Conservation (phyloP, 2,888 invertebrate species). For the Plagodis dolabraria region DNA sequence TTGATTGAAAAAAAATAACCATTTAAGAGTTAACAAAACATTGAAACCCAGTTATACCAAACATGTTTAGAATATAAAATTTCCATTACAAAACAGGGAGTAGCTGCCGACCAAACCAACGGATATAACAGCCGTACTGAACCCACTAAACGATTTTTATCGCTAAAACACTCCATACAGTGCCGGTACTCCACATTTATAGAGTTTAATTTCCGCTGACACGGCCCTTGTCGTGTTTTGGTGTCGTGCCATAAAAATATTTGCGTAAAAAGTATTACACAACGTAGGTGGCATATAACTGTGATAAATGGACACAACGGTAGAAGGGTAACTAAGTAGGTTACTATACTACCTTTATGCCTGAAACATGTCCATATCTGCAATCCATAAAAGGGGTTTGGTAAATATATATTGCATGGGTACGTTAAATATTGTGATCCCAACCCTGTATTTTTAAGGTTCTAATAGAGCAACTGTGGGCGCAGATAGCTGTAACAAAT, state of each 20-base stretch:
- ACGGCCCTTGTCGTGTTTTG: slow-evolving; percentile 37
- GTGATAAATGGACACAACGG: slow-evolving; percentile 41
- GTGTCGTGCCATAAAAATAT: slow-evolving; percentile 37
- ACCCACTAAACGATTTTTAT: slow-evolving; percentile 23
- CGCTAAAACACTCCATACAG: slow-evolving; percentile 23
- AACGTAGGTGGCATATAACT: slow-evolving; percentile 41
- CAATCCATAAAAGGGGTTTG: slow-evolving; percentile 35
- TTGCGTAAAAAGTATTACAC: slow-evolving; percentile 40
- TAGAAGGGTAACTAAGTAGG: slow-evolving; percentile 38
- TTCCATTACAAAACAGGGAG: no score
- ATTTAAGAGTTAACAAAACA: no score
- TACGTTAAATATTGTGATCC: slow-evolving; percentile 37
- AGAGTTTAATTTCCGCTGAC: slow-evolving; percentile 45
- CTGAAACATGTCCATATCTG: slow-evolving; percentile 37
- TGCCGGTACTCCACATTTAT: slow-evolving; percentile 35
- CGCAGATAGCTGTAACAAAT: slow-evolving; percentile 26
- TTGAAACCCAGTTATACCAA: background rate
- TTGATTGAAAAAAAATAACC: no score
- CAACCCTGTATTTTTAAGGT: slow-evolving; percentile 30
- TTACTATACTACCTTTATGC: slow-evolving; percentile 34
- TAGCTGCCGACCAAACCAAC: no score
- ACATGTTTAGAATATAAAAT: background rate
- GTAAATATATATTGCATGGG: slow-evolving; percentile 35
- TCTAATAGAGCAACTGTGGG: slow-evolving; percentile 28
- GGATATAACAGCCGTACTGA: slow-evolving; percentile 11